phyloP scores from a whole-genome alignment of 2,797 vertebrate species.

The Sardinella longiceps region DNA sequence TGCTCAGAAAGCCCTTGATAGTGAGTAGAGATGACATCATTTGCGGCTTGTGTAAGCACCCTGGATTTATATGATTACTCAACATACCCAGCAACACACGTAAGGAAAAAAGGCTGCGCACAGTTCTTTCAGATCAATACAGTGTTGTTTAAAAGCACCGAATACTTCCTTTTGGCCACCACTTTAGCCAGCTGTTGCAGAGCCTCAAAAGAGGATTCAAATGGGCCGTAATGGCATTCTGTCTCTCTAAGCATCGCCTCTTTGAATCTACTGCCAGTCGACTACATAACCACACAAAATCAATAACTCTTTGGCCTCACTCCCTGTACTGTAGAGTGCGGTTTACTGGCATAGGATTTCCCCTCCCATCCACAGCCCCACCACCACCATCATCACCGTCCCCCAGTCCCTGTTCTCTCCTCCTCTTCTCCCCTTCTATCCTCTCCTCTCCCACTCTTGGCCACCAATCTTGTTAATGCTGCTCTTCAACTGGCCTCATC shows the following conservation, averaged over 20 bases:
- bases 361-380: not conserved
- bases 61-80: not conserved
- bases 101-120: not conserved
- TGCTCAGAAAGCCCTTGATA: not conserved
- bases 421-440: not conserved
- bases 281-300: slow-evolving; percentile 27
- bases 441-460: not conserved
- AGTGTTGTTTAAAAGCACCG: not conserved
- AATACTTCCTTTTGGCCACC: not conserved
- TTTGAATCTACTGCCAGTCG: not conserved
- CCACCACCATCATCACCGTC: not conserved
- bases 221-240: not conserved
- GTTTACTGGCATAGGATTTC: slow-evolving; percentile 30
- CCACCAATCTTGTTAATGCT: slow-evolving; percentile 10
- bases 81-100: not conserved
- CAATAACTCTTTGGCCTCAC: slow-evolving; percentile 27
- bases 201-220: not conserved
- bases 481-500: not conserved
- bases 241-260: not conserved
- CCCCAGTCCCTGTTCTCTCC: not conserved
- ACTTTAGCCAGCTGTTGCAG: not conserved
- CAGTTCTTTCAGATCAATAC: not conserved
- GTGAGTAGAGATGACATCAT: not conserved
- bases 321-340: slow-evolving; percentile 26
- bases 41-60: not conserved